Evolutionary conservation across 2,113 vertebrate species (phyloP).

Genomic region (Butorides virescens): DNA sequence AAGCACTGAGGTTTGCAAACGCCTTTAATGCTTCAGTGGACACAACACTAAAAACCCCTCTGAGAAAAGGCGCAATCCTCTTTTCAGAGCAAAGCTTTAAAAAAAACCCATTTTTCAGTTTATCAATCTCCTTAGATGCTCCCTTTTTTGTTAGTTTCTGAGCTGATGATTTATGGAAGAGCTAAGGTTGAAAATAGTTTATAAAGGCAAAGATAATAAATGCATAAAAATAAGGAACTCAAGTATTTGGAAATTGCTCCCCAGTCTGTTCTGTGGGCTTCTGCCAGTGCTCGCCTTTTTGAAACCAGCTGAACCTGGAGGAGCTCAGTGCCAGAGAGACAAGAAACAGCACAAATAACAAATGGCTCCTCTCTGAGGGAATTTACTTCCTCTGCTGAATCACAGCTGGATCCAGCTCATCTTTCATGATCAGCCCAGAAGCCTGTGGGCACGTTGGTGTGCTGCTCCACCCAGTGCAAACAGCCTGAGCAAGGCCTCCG

Average conservation of each 20-base stretch:
- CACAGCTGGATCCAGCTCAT: background rate
- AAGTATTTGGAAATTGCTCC: background rate
- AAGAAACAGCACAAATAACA: background rate
- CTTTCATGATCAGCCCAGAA: background rate
- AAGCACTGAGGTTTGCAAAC: background rate
- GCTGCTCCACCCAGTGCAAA: background rate
- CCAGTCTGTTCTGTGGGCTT: background rate
- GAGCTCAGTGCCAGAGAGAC: background rate
- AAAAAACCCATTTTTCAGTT: background rate
- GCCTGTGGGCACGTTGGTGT: background rate
- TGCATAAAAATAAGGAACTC: background rate
- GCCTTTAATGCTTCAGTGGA: background rate
- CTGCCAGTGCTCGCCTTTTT: background rate
- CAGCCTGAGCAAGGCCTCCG: background rate
- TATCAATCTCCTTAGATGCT: background rate
- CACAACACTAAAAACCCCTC: background rate
- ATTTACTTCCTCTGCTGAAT: background rate
- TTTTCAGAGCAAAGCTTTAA: background rate
- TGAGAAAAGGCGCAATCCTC: background rate
- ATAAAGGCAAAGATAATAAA: background rate
- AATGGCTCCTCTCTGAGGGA: background rate
- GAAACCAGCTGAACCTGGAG: background rate
- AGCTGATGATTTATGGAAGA: background rate
- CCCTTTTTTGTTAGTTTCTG: background rate
- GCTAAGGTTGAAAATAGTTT: background rate